Conservation (phyloP, 2,888 invertebrate genomes). For the Ormyrus thymus region DNA sequence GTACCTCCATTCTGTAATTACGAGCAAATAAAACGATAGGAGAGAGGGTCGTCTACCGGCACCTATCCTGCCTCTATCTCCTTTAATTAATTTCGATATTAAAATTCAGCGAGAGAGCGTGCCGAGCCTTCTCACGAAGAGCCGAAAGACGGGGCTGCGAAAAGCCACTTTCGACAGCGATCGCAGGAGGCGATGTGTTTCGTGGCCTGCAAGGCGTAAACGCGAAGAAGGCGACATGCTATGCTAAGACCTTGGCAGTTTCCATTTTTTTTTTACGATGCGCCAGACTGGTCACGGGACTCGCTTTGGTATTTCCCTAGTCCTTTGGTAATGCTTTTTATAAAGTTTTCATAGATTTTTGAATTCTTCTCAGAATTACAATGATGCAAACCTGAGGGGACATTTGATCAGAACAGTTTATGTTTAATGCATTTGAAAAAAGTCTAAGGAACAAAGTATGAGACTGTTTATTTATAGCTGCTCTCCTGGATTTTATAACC, state of each 20-base stretch:
- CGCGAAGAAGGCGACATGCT: neutral
- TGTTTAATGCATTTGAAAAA: no score
- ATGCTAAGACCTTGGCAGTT: neutral
- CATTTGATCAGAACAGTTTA: no score
- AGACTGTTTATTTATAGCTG: no score
- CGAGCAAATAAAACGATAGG: conserved; percentile 66
- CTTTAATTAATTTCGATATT: conserved; percentile 55
- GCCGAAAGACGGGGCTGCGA: conserved; percentile 10
- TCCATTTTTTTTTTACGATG: neutral
- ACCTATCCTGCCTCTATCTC: conserved; percentile 10
- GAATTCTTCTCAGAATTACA: no score
- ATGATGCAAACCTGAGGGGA: no score
- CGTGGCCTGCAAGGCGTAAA: neutral
- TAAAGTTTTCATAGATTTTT: no score
- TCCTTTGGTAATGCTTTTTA: no score
- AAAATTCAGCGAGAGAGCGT: conserved; percentile 49
- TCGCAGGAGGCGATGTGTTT: neutral
- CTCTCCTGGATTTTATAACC: no score
- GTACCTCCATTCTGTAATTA: conserved; percentile 67
- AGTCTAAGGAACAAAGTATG: no score
- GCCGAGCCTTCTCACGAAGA: conserved; percentile 34
- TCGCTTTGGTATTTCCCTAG: no score
- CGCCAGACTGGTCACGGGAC: no score
- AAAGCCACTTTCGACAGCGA: conserved; percentile 24
- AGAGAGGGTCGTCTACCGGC: conserved; percentile 17